Evolutionary conservation across 2,888 invertebrate genomes (phyloP), one percentile per base, ranked within the genome.

Genomic region (Andrena camellia): DNA sequence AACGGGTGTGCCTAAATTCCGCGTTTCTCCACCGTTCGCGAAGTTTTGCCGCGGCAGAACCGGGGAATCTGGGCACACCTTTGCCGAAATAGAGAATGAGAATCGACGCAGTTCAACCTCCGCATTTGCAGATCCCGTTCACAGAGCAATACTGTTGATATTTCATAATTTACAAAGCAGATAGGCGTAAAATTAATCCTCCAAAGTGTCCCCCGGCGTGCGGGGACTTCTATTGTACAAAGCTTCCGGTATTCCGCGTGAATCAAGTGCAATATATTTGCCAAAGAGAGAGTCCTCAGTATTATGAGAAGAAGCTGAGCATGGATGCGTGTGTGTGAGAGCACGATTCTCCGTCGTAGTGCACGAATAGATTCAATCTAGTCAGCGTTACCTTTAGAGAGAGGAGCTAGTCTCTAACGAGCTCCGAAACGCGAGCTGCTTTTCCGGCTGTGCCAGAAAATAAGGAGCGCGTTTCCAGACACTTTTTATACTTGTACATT

Each of bases 311-410:
- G 42, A 63, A 17, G 42, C 5, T 48, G 71, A 73, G 31, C 35
- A 60, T 35, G 54, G 50, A 50, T 60, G 78, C 8, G 62, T 54
- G 67, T 17, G 83, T 59, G 17, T 48, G 82, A 17, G 57, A 68
- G 59, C 35, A 64, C 48, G 50, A 75, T 75, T 75, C 33, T 69
- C 31, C 26, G 20, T 31, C n/a, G 50, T 68, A 59, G 26, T 48
- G 29, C 80, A 57, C 68, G 70, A 69, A 48, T 13, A 20, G 20
- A 52, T 52, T 52, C 20, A 20, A 52, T 20, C 20, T 57, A 57
- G 57, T 57, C 26, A 26, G 10, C 8, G 23, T 23, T 23, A 57
- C 4, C 26, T 26, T 20, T 23, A 23, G 57, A 23, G 48, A 29
- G 60, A 31, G 60, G 17, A 60, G 20, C 20, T 33, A 20, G 62